Evolutionary conservation across 1,140 invertebrate genomes (phyloP).

Genomic region (Panagrolaimus sp.): DNA sequence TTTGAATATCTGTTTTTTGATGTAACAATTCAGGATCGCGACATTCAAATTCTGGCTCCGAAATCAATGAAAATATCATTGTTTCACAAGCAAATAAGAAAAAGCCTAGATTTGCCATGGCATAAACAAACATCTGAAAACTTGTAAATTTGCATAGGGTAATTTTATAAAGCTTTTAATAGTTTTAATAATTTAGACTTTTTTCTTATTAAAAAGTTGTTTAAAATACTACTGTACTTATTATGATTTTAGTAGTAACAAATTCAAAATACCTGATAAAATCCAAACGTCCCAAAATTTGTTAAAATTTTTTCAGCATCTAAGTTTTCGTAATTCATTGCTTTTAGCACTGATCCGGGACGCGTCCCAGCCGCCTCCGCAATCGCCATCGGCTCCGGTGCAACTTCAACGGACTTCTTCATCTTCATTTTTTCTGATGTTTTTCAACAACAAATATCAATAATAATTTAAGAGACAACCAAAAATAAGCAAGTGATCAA

Average conservation of each 20-base stretch:
- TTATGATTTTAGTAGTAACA: no score
- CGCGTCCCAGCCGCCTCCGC: not conserved
- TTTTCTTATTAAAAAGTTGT: no score
- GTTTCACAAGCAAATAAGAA: conserved; percentile 46
- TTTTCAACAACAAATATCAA: no score
- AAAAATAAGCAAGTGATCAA: no score
- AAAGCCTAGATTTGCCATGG: conserved; percentile 35
- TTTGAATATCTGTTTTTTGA: not conserved
- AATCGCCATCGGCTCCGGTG: not conserved
- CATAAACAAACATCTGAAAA: conserved; percentile 46
- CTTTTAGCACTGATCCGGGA: not conserved
- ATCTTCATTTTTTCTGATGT: no score
- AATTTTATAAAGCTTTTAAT: no score
- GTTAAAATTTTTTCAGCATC: conserved; percentile 46
- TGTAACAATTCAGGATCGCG: not conserved
- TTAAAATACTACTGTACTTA: no score
- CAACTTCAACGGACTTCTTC: not conserved
- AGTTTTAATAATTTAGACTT: no score
- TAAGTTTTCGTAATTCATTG: conserved; percentile 27
- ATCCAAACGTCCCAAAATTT: conserved; percentile 43
- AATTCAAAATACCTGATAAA: conserved; percentile 46
- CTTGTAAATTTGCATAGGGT: no score
- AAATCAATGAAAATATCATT: conserved; percentile 45
- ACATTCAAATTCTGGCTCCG: conserved; percentile 17
- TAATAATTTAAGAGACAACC: no score